These are phyloP conservation scores for Schrankia costaestrigalis DNA, from an alignment of 2,888 invertebrate genomes.

Conservation along the genomic window DNA sequence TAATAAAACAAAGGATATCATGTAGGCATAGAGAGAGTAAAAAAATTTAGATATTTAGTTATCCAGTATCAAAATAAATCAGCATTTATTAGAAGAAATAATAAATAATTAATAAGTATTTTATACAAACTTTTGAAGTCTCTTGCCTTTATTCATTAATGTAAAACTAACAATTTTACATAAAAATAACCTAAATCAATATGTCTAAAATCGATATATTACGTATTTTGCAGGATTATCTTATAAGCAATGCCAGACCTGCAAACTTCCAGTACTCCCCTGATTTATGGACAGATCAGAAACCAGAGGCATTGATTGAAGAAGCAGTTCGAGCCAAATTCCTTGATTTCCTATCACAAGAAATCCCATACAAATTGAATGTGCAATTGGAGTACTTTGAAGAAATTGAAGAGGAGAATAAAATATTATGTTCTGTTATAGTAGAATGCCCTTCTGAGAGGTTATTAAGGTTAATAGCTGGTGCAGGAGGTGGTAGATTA, in stretches of 20 bases:
- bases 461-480: constrained; percentile 84
- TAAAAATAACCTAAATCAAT: no score
- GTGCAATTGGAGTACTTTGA: constrained; percentile 85
- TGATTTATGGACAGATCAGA: constrained; percentile 86
- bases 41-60: no score
- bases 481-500: constrained; percentile 85
- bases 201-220: background rate
- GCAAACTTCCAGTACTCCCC: constrained; percentile 85
- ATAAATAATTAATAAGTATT: no score
- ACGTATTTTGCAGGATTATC: constrained; percentile 81
- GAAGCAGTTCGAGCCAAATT: constrained; percentile 91
- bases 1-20: no score
- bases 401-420: constrained; percentile 71
- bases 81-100: no score
- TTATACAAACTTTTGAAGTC: no score
- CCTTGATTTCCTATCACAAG: constrained; percentile 89
- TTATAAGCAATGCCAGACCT: constrained; percentile 83
- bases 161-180: no score
- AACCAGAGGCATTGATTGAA: constrained; percentile 84
- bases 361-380: constrained; percentile 91
- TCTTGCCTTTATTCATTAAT: no score
- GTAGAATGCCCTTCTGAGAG: constrained; percentile 84
- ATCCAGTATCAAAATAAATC: no score
- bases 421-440: constrained; percentile 75
- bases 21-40: no score